Evolutionary conservation across 1,140 invertebrate species (phyloP), one percentile per base, ranked within the genome.

Genomic region (Propsilocerus akamusi): DNA sequence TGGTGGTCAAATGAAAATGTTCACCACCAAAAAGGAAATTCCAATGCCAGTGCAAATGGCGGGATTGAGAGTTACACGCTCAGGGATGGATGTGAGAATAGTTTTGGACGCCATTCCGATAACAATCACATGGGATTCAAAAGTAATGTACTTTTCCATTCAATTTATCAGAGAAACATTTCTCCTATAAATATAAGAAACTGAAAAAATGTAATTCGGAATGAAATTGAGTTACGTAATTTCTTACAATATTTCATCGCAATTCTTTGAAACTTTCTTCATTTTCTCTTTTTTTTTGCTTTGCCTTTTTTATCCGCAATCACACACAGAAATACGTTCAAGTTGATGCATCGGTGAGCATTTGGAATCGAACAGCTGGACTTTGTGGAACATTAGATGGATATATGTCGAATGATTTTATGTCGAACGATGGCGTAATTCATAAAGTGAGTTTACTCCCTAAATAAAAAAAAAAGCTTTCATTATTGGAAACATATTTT

Each of bases 311-410:
- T 30, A 11, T 30, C 6, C 28, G 10, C 28, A 8, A 30, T 30
- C 28, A 30, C 17, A 20, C 22, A 46, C 58, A 78, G 71, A 71
- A 75, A 53, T 59, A 76, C 47, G 60, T 82, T 2, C 67, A 74
- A 54, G 63, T 81, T 1, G 76, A 83, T 58, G 78, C 75, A 0
- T 71, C 74, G 4, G 74, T 80, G 26, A 72, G 70, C 22, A 59
- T 86, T 28, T 88, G 82, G 79, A 83, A 84, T 59, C 76, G 77
- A 55, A 84, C 84, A 0, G 73, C 74, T 53, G 89, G 89, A 41
- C 64, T 93, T 0, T 93, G 89, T 60, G 87, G 88, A 0, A 72
- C 66, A 4, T 69, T 87, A 49, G 81, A 92, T 64, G 81, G 82
- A 0, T 68, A 77, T 53, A 57, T 62, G 4, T 62, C 64, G 5